Conservation (phyloP, 2,113 vertebrate species). For the Cyanistes caeruleus region DNA sequence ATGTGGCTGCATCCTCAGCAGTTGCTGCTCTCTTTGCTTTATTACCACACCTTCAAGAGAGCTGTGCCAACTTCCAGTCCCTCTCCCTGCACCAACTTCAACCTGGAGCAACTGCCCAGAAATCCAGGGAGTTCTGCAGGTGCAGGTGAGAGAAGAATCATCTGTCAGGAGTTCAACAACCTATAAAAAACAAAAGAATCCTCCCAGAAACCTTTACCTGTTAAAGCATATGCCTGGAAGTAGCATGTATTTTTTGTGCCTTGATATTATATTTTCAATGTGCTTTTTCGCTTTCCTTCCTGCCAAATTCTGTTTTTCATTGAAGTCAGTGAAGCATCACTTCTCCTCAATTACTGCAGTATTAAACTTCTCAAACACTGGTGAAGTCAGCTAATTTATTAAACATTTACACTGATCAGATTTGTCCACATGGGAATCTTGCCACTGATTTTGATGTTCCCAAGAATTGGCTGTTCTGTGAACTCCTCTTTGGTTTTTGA, state of each 20-base stretch:
- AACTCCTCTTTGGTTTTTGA: conserved; percentile 31
- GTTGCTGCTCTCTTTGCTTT: not conserved
- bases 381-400: not conserved
- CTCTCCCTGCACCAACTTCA: not conserved
- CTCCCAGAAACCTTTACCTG: not conserved
- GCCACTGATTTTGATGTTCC: conserved; percentile 38
- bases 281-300: not conserved
- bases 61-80: not conserved
- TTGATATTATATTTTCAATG: conserved; percentile 22
- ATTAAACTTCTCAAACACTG: not conserved
- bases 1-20: not conserved
- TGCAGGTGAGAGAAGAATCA: not conserved
- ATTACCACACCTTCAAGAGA: not conserved
- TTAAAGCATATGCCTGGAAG: conserved; percentile 34
- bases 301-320: conserved; percentile 33
- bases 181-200: not conserved
- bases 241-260: conserved; percentile 60
- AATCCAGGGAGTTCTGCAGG: not conserved
- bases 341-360: not conserved
- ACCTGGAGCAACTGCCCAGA: not conserved
- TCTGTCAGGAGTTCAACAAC: not conserved
- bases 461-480: conserved; percentile 22
- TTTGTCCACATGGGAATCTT: not conserved
- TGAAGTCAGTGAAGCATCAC: conserved; percentile 31
- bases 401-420: not conserved